Conservation (phyloP, 2,797 vertebrate genomes). For the Hafferia zeledoni region DNA sequence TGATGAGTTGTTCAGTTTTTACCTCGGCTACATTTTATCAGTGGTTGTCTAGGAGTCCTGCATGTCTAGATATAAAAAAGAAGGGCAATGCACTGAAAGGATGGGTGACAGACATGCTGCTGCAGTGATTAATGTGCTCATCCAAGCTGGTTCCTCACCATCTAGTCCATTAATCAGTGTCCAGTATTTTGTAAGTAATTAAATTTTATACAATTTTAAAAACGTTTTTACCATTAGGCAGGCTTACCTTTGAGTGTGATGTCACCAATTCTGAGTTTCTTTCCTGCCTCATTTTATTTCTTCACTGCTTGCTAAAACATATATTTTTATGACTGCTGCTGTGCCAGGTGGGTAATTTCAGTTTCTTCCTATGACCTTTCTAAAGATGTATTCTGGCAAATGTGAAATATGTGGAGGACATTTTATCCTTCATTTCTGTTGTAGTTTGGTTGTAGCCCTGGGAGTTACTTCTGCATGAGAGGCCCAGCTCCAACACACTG, state of each 20-base stretch:
- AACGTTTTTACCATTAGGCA: background rate
- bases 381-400: background rate
- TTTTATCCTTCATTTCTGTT: conserved; percentile 11
- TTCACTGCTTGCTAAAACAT: conserved; percentile 1
- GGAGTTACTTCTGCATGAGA: background rate
- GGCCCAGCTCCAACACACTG: background rate
- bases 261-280: background rate
- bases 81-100: conserved; percentile 49
- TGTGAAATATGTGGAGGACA: background rate
- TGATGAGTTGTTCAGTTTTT: conserved; percentile 8
- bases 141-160: background rate
- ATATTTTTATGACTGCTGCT: background rate
- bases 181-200: conserved; percentile 47
- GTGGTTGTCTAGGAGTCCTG: conserved; percentile 41
- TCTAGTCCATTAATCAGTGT: conserved; percentile 63
- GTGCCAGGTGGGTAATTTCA: background rate
- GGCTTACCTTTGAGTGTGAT: conserved; percentile 21
- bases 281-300: conserved; percentile 20
- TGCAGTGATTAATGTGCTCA: conserved; percentile 70
- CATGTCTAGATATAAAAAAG: conserved; percentile 54
- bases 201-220: conserved; percentile 9
- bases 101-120: conserved; percentile 33
- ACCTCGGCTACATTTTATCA: conserved; percentile 43
- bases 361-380: conserved; percentile 17
- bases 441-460: background rate